Base-by-base conservation (phyloP, 2,113 vertebrate species). In the Pampusana beccarii region DNA sequence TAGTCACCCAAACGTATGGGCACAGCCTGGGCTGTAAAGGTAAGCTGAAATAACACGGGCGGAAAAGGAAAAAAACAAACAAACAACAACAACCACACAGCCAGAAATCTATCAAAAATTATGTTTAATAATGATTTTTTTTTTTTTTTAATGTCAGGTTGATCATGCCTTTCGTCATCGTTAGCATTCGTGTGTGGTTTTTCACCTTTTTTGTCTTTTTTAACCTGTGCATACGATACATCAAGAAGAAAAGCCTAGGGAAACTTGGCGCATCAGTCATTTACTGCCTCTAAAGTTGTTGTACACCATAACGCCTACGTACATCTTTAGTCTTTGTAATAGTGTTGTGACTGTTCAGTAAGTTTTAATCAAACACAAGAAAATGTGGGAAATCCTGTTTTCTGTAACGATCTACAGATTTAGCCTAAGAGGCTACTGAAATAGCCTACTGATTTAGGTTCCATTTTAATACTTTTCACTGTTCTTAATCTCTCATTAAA, bases 291-390 rank as follows among this genome's bases (percentile, higher is more conserved):
- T 42, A 10, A 51, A 29, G 40, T 9, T 48, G 16, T 6, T 16
- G 14, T 15, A 13, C 12, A 46, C 24, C 3, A 2, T 46, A 29
- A 46, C 0, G 0, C 5, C 0, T 57, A 2, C 0, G 0, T 12
- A 4, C 18, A 10, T 21, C 42, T 65, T 65, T 33, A 46, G 15
- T 21, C 38, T 60, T 87, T 61, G 28, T 18, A 16, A 18, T 23
- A 0, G 0, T 9, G 13, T 46, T 66, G 46, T 2, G 1, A 10
- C 9, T 54, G 10, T 31, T 74, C 15, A 18, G 1, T n/a, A 82
- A 33, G 3, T 23, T 85, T 48, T 82, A 72, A 24, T 46, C 8
- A 50, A 44, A 40, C 0, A 1, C 25, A 38, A 48, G 10, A 12
- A 34, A 58, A 28, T 7, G 8, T 56, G 3, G 7, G 21, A 90